phyloP scores from a whole-genome alignment of 2,888 invertebrate genomes.

The Watsonalla cultraria region DNA sequence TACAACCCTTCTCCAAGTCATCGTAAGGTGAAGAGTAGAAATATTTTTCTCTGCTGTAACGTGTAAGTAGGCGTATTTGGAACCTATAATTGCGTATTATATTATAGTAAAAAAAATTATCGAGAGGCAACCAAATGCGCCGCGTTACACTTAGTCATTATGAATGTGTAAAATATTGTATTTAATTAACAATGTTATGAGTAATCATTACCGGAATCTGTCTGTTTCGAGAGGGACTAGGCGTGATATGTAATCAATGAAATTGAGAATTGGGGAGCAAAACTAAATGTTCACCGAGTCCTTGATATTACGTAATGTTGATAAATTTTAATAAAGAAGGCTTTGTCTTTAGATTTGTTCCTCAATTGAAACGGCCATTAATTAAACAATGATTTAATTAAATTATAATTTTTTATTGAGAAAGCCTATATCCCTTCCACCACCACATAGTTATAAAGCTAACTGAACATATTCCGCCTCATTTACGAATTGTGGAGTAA shows the following conservation, averaged over 20 bases:
- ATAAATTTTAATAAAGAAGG: conserved; percentile 35
- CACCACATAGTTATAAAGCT: too few relatives aligned
- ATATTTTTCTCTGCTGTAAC: neutral
- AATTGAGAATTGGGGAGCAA: conserved; percentile 62
- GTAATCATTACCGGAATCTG: conserved; percentile 22
- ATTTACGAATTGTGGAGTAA: too few relatives aligned
- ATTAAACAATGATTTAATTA: conserved; percentile 19
- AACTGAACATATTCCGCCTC: too few relatives aligned
- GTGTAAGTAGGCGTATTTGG: conserved; percentile 1
- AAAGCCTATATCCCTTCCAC: neutral
- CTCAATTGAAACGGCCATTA: conserved; percentile 53
- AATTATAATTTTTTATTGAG: conserved; percentile 1
- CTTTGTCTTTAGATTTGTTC: conserved; percentile 66
- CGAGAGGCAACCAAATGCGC: neutral
- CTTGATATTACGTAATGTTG: conserved; percentile 18
- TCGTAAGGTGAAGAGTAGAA: neutral
- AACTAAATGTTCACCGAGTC: conserved; percentile 43
- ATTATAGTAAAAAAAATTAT: neutral
- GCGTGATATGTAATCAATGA: conserved; percentile 33
- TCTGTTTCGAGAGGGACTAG: too few relatives aligned
- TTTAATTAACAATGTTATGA: conserved; percentile 41
- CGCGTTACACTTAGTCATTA: conserved; percentile 24
- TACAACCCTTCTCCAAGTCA: neutral
- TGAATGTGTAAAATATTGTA: conserved; percentile 40
- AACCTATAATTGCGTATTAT: neutral